Conservation (phyloP, 2,113 vertebrate genomes). For the Macquaria ambigua region DNA sequence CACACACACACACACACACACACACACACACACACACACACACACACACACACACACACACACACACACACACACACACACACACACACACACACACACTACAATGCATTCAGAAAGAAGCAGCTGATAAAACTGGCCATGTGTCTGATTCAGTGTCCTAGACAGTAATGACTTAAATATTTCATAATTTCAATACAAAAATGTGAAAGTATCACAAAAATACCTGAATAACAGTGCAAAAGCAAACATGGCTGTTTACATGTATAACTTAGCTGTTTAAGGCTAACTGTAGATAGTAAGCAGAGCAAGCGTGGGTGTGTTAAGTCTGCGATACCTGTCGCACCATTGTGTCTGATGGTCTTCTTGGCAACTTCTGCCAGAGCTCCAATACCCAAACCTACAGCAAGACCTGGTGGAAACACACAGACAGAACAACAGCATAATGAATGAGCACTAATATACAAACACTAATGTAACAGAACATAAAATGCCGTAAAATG, state of each 20-base stretch:
- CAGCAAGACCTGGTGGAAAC: slow-evolving; percentile 89
- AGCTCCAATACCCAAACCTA: slow-evolving; percentile 95
- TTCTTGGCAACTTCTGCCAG: slow-evolving; percentile 98
- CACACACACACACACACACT: no score
- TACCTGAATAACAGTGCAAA: not conserved
- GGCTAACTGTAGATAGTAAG: no score
- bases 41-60: no score
- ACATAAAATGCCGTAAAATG: not conserved
- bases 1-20: no score
- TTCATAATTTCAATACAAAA: not conserved
- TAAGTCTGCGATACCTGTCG: slow-evolving; percentile 81
- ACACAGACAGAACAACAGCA: slow-evolving; percentile 31
- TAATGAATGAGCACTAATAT: not conserved
- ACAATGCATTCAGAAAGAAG: not conserved
- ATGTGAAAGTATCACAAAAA: not conserved
- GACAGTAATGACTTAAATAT: not conserved
- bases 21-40: no score
- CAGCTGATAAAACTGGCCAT: not conserved
- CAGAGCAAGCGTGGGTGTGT: not conserved
- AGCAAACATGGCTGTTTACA: not conserved
- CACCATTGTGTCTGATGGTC: slow-evolving; percentile 88
- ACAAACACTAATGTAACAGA: not conserved
- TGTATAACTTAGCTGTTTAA: not conserved
- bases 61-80: no score
- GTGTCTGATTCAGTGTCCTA: not conserved